phyloP scores from a whole-genome alignment of 1,140 invertebrate genomes.

The Matsumurasca onukii region DNA sequence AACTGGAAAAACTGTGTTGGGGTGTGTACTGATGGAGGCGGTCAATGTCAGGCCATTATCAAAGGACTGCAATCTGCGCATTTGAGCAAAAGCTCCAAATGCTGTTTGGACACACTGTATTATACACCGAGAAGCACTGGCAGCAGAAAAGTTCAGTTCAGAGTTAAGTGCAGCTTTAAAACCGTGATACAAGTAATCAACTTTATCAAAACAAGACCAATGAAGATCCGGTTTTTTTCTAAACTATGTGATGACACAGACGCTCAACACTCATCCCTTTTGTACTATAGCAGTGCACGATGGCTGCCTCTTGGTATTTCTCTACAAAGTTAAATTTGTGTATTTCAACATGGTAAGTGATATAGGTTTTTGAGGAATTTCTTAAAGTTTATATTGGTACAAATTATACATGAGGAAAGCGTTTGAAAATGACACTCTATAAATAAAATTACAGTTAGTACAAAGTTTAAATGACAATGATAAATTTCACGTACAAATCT shows the following conservation, averaged over 20 bases:
- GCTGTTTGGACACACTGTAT: background rate
- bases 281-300: background rate
- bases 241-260: background rate
- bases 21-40: background rate
- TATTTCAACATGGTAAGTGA: no score
- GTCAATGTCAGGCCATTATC: background rate
- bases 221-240: slow-evolving; percentile 1
- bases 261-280: background rate
- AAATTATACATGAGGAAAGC: no score
- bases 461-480: no score
- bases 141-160: background rate
- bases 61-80: background rate
- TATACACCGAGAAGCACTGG: background rate
- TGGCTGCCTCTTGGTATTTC: background rate
- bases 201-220: slow-evolving; percentile 18
- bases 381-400: no score
- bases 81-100: background rate
- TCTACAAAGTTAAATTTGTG: no score
- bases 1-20: background rate
- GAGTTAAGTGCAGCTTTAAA: background rate
- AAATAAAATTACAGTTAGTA: no score
- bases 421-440: no score
- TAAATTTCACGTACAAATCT: no score
- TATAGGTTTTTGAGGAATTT: no score
- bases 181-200: background rate